These are phyloP conservation scores for Artemia sinica DNA, from an alignment of 2,888 invertebrate species.

Conservation along the genomic window DNA sequence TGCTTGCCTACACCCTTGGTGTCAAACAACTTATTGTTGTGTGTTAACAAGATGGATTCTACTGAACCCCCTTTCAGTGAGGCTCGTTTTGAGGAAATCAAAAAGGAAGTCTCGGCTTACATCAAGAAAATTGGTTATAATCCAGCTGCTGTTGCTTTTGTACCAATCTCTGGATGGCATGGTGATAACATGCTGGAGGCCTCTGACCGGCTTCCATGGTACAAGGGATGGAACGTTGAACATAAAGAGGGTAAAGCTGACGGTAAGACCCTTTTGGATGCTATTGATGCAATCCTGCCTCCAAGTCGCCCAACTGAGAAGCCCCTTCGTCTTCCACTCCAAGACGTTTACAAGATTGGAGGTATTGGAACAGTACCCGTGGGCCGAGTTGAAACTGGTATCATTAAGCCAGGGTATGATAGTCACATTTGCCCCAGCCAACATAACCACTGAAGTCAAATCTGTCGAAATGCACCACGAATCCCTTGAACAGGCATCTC, in stretches of 20 bases:
- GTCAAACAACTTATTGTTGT: slow-evolving; percentile 97
- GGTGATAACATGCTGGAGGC: slow-evolving; percentile 99
- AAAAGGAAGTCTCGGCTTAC: slow-evolving; percentile 93
- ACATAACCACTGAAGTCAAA: slow-evolving; percentile 96
- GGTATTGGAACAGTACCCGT: slow-evolving; percentile 99
- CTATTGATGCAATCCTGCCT: slow-evolving; percentile 88
- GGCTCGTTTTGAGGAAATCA: slow-evolving; percentile 91
- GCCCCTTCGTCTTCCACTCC: slow-evolving; percentile 92
- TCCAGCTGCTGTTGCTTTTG: slow-evolving; percentile 88
- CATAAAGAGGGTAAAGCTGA: slow-evolving; percentile 85
- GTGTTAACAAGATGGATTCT: slow-evolving; percentile 99
- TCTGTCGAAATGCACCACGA: slow-evolving; percentile 99
- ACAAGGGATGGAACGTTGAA: slow-evolving; percentile 87
- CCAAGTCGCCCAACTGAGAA: slow-evolving; percentile 91
- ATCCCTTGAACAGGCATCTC: slow-evolving; percentile 79
- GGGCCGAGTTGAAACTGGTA: slow-evolving; percentile 96
- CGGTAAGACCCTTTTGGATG: slow-evolving; percentile 83
- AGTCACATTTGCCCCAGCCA: slow-evolving; percentile 90
- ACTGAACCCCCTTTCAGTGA: slow-evolving; percentile 96
- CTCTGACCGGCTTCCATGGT: slow-evolving; percentile 86
- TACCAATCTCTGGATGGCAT: slow-evolving; percentile 99
- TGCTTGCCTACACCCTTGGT: slow-evolving; percentile 92
- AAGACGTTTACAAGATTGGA: slow-evolving; percentile 99
- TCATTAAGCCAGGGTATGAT: slow-evolving; percentile 88
- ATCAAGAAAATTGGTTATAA: slow-evolving; percentile 99